phyloP scores from a whole-genome alignment of 2,888 invertebrate genomes.

The Megamerina dolium region DNA sequence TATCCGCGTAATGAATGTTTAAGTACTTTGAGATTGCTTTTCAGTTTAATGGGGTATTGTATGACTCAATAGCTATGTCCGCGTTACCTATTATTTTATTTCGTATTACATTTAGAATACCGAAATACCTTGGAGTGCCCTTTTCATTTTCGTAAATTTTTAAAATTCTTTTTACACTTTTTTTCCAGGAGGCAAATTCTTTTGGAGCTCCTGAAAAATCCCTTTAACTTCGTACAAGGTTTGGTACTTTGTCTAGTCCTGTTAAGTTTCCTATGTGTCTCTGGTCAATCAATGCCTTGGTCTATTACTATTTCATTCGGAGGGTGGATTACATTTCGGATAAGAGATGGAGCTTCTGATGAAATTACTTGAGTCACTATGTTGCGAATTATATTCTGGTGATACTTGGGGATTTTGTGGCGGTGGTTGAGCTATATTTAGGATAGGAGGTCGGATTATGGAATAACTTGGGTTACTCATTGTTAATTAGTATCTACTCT shows the following conservation, averaged over 20 bases:
- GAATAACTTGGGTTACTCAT: too few species aligned
- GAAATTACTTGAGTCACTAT: too few species aligned
- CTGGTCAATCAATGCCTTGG: too few species aligned
- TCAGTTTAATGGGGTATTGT: too few species aligned
- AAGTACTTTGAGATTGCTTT: slow-evolving; percentile 2
- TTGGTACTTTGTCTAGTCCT: background rate
- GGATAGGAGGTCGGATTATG: too few species aligned
- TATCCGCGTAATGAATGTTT: background rate
- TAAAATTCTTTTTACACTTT: slow-evolving; percentile 2
- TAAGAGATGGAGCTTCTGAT: too few species aligned
- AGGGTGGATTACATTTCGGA: too few species aligned
- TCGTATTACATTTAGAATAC: slow-evolving; percentile 1
- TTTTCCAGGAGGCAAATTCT: background rate
- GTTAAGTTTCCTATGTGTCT: background rate
- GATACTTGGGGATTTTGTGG: too few species aligned
- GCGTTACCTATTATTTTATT: background rate
- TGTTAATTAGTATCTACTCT: too few species aligned
- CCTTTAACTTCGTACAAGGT: background rate
- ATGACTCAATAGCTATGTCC: background rate
- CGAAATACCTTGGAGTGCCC: background rate
- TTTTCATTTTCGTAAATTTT: background rate
- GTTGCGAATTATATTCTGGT: too few species aligned
- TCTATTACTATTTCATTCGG: too few species aligned
- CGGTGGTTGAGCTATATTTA: too few species aligned
- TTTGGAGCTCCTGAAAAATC: background rate